phyloP scores from a whole-genome alignment of 2,888 invertebrate species.

The Lasioglossum zephyrum region DNA sequence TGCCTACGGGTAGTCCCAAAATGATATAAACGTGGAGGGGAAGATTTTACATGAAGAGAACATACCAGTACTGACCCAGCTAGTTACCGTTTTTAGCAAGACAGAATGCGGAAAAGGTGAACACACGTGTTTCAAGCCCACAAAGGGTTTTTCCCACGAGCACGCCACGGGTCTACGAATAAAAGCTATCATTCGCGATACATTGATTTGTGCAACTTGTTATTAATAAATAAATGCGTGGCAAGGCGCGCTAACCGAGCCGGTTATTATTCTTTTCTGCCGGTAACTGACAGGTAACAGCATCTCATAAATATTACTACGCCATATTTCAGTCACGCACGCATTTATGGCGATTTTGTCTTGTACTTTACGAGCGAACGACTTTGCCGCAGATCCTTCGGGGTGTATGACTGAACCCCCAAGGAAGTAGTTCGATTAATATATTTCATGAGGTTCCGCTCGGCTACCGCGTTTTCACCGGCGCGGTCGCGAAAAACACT shows the following conservation, averaged over 20 bases:
- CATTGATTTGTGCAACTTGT: slow-evolving; percentile 64
- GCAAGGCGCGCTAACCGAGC: slow-evolving; percentile 59
- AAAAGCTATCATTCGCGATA: slow-evolving; percentile 48
- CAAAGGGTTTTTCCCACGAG: slow-evolving; percentile 51
- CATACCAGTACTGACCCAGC: not conserved
- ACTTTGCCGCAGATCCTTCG: slow-evolving; percentile 45
- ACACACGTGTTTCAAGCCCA: slow-evolving; percentile 20
- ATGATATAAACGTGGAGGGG: too few relatives aligned
- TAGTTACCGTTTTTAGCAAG: not conserved
- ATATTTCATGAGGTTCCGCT: slow-evolving; percentile 58
- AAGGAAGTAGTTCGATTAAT: slow-evolving; percentile 68
- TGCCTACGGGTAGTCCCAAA: too few relatives aligned
- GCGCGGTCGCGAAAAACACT: not conserved
- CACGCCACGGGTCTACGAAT: slow-evolving; percentile 18
- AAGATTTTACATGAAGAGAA: too few relatives aligned
- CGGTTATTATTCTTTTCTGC: slow-evolving; percentile 61
- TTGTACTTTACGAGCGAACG: slow-evolving; percentile 64
- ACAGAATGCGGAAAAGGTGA: slow-evolving; percentile 58
- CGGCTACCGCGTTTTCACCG: slow-evolving; percentile 25
- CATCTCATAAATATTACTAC: slow-evolving; percentile 70
- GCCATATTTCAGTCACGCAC: slow-evolving; percentile 71
- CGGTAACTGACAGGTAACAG: slow-evolving; percentile 72
- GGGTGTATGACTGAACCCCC: slow-evolving; percentile 44
- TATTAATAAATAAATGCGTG: slow-evolving; percentile 71
- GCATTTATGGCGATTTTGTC: slow-evolving; percentile 69